Evolutionary conservation across 2,797 vertebrate genomes (phyloP).

Genomic region (Astyanax mexicanus): DNA sequence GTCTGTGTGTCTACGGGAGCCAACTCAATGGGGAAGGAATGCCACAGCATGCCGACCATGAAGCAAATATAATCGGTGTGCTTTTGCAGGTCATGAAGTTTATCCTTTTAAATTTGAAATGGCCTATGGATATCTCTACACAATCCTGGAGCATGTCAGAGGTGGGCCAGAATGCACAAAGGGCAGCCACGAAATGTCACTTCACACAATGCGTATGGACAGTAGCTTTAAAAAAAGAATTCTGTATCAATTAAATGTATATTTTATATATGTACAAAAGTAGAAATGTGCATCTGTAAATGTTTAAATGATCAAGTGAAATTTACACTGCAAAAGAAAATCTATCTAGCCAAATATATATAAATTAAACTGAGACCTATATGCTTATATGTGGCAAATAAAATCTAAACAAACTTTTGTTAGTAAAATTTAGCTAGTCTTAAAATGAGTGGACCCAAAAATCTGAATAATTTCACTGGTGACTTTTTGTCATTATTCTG

Average conservation of each 20-base stretch:
- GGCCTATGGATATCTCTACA: neutral
- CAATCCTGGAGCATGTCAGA: neutral
- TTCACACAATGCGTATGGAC: neutral
- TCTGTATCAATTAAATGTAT: neutral
- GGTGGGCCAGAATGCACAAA: neutral
- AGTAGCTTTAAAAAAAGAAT: neutral
- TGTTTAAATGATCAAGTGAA: no score
- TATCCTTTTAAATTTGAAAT: slow-evolving; percentile 17
- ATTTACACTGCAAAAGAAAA: no score
- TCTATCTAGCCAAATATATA: no score
- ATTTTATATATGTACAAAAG: no score
- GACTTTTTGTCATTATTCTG: no score
- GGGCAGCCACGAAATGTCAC: slow-evolving; percentile 1
- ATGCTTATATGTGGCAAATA: no score
- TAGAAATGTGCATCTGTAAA: no score
- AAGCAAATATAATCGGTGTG: slow-evolving; percentile 4
- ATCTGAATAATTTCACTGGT: no score
- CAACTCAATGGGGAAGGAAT: neutral
- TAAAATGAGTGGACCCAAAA: no score
- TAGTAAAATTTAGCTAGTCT: no score
- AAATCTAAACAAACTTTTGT: no score
- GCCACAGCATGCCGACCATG: neutral
- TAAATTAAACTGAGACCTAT: no score
- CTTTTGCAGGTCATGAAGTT: slow-evolving; percentile 11
- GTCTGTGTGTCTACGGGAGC: slow-evolving; percentile 3